phyloP scores from a whole-genome alignment of 30 jellyfish, hydroid and myxozoan species.

The Sanderia malayensis region DNA sequence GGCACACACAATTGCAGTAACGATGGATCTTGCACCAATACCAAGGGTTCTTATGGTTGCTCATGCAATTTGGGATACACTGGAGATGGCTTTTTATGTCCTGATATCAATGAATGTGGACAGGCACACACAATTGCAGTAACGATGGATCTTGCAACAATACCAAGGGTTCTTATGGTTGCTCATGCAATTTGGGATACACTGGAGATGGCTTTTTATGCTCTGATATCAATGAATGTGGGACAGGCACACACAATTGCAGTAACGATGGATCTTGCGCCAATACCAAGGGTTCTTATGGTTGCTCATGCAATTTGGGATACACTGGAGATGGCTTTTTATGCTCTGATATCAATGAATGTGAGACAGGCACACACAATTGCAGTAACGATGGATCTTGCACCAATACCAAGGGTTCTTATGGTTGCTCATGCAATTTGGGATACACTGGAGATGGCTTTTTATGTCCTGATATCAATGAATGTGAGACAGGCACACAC shows the following conservation, averaged over 20 bases:
- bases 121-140: constrained; percentile 6
- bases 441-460: constrained; percentile 18
- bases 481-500: constrained; percentile 12
- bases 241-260: neutral
- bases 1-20: no score
- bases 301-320: constrained; percentile 11
- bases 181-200: constrained; percentile 13
- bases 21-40: constrained; percentile 4
- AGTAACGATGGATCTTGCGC: constrained; percentile 1
- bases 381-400: constrained; percentile 22
- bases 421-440: constrained; percentile 2
- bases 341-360: constrained; percentile 43
- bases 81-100: constrained; percentile 10
- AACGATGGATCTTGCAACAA: constrained; percentile 2
- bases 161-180: neutral
- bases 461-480: constrained; percentile 26
- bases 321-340: constrained; percentile 2
- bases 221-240: constrained; percentile 47
- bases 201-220: constrained; percentile 10
- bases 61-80: constrained; percentile 6
- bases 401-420: neutral
- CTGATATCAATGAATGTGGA: constrained; percentile 47
- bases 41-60: neutral
- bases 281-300: neutral
- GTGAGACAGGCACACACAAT: neutral